Conservation (phyloP, 2,113 vertebrate genomes). For the Anhinga anhinga region DNA sequence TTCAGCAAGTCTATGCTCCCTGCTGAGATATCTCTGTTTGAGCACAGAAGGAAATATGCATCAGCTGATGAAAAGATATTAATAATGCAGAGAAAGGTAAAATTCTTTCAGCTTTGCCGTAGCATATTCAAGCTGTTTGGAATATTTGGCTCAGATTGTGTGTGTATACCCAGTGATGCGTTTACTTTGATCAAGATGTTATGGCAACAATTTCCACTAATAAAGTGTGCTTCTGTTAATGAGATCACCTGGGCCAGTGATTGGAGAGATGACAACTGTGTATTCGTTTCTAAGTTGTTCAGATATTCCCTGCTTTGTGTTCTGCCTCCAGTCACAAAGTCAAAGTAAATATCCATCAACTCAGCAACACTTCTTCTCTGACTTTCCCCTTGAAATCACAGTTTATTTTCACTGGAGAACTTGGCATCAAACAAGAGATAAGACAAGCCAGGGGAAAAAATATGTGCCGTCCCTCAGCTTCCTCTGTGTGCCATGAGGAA, state of each 20-base stretch:
- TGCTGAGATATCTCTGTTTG: not conserved
- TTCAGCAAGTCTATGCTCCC: not conserved
- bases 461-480: not conserved
- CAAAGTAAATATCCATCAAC: conserved; percentile 34
- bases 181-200: conserved; percentile 32
- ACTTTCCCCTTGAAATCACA: conserved; percentile 14
- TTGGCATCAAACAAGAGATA: not conserved
- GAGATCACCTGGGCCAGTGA: conserved; percentile 25
- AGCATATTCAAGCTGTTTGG: not conserved
- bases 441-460: not conserved
- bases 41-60: not conserved
- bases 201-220: not conserved
- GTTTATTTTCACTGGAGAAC: not conserved
- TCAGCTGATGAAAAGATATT: not conserved
- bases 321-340: conserved; percentile 26
- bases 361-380: not conserved
- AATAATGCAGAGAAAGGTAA: conserved; percentile 29
- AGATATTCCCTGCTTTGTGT: not conserved
- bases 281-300: not conserved
- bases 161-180: not conserved
- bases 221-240: not conserved
- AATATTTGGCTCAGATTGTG: not conserved
- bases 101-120: not conserved
- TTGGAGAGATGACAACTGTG: not conserved
- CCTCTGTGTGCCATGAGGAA: not conserved